These are phyloP conservation scores for Papilio helenus DNA, from an alignment of 1,140 invertebrate genomes.

Conservation along the genomic window DNA sequence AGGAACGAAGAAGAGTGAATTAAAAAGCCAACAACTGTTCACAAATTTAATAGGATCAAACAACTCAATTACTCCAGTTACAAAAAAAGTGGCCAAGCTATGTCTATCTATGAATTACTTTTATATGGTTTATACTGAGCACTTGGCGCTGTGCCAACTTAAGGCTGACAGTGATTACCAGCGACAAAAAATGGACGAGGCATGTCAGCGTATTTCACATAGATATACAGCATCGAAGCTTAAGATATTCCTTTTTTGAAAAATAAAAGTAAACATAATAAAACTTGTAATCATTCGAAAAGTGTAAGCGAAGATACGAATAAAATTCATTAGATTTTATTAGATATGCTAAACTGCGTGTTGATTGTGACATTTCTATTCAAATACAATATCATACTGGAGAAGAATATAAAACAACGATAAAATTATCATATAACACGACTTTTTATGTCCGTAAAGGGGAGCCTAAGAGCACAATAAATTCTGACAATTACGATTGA, in stretches of 20 bases:
- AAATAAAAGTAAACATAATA: not conserved
- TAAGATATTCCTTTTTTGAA: not conserved
- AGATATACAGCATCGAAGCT: not conserved
- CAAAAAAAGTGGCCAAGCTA: not conserved
- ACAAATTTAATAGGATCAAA: not conserved
- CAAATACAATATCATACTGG: constrained; percentile 6
- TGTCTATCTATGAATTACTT: not conserved
- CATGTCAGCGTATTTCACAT: not conserved
- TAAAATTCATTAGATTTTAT: constrained; percentile 27
- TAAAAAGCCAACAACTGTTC: too few species aligned
- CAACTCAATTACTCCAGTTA: not conserved
- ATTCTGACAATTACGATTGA: constrained; percentile 25
- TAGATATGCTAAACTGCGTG: not conserved
- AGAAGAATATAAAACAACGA: constrained; percentile 31
- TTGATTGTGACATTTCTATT: constrained; percentile 31
- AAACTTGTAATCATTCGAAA: not conserved
- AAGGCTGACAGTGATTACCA: constrained; percentile 7
- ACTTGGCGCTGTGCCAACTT: constrained; percentile 3
- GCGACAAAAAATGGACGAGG: not conserved
- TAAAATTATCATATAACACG: constrained; percentile 35
- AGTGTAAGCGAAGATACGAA: not conserved
- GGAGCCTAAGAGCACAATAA: constrained; percentile 13
- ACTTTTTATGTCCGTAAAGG: constrained; percentile 29
- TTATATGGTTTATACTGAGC: not conserved
- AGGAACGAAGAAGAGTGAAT: too few species aligned